Evolutionary conservation across 2,797 vertebrate genomes (phyloP).

Genomic region (Taenioides sp.): DNA sequence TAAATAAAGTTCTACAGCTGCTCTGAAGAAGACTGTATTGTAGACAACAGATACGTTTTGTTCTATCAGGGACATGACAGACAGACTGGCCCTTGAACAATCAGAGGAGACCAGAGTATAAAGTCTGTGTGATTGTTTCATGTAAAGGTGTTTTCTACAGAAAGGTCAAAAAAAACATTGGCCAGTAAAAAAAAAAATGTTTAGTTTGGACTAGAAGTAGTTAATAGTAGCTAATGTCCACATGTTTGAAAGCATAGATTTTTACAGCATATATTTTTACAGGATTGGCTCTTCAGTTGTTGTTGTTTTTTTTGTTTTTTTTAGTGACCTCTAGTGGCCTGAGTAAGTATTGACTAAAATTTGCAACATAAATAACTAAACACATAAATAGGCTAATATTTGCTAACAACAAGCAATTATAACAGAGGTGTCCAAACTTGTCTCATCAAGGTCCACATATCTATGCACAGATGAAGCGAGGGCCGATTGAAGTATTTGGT

Average conservation of each 20-base stretch:
- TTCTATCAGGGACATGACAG: constrained; percentile 45
- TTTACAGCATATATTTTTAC: not conserved
- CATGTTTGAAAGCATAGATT: not conserved
- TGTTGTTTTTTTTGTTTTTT: not conserved
- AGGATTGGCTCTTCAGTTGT: not conserved
- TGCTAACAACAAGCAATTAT: no score
- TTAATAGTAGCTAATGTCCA: not conserved
- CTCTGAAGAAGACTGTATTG: constrained; percentile 37
- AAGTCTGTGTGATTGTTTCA: not conserved
- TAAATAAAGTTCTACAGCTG: constrained; percentile 59
- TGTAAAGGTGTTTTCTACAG: not conserved
- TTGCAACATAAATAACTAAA: not conserved
- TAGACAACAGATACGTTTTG: constrained; percentile 51
- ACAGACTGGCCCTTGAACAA: constrained; percentile 27
- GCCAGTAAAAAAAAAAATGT: not conserved
- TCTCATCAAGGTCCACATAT: no score
- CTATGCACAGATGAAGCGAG: no score
- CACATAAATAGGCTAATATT: not conserved
- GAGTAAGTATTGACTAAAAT: not conserved
- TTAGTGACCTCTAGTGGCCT: constrained; percentile 1
- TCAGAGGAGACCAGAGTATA: constrained; percentile 6
- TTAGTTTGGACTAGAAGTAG: not conserved
- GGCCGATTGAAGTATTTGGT: no score
- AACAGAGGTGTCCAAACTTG: no score
- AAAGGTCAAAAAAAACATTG: not conserved